Evolutionary conservation across 2,797 vertebrate species (phyloP), one percentile per base, ranked within the genome.

Genomic region (Antrozous pallidus): DNA sequence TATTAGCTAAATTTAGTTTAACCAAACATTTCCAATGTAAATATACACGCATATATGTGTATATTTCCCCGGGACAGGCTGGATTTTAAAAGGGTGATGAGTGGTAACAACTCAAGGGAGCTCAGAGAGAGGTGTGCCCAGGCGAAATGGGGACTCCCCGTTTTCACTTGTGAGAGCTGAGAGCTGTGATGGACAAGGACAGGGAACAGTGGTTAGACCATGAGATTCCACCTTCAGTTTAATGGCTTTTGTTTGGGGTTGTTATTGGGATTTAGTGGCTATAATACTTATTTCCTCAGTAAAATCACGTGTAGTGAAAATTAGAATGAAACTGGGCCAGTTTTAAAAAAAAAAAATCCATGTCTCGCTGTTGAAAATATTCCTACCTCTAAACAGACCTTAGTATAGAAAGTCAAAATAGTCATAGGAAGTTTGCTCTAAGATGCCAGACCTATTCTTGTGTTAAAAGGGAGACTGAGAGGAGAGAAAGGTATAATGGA

Each of bases 1-100:
- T 86, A 94, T 77, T 92, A 87, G 89, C 69, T 94, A 96, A 95
- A 93, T 95, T 95, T 92, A 81, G 88, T 94, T 94, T 96, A 81
- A 84, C 67, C 54, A 83, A 63, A 93, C 75, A 33, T 33, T 74
- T 75, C 8, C 49, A 80, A 69, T 58, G 33, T 58, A 79, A 63
- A 70, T 85, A 86, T 77, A 82, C 79, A 49, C 36, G 67, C 36
- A 45, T 58, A 78, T 31, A 12, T 67, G 74, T 56, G 45, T 65
- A 14, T 38, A 42, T 74, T 78, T 87, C 49, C 70, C 17, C 38
- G 38, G 69, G 65, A 88, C 45, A 81, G 2, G 16, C 42, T 82
- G 58, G 73, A 61, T 93, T 96, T 93, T 91, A 17, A 81, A 90
- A 86, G 49, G 49, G 20, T 49, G 33, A 86, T 36, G 51, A 75